Conservation (phyloP, 2,113 vertebrate genomes). For the Talpa occidentalis region DNA sequence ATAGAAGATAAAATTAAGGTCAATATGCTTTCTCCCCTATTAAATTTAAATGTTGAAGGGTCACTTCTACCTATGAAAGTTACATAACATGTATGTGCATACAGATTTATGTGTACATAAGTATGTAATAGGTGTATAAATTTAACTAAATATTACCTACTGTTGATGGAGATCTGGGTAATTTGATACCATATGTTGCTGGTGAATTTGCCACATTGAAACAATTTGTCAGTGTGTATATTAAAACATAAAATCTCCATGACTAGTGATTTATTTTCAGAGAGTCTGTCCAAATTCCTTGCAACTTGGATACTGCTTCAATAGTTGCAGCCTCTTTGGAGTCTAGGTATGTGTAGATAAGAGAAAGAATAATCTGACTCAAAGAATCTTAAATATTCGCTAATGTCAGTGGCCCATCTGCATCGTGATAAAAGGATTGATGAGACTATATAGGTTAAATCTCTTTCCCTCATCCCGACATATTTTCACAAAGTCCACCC, state of each 20-base stretch:
- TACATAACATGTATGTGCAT: neutral
- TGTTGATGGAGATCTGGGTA: neutral
- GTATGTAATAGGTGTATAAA: neutral
- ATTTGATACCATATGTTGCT: neutral
- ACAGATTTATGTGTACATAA: neutral
- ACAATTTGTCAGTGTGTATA: neutral
- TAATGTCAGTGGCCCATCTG: slow-evolving; percentile 25
- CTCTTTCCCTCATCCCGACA: neutral
- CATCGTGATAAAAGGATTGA: slow-evolving; percentile 38
- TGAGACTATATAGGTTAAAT: neutral
- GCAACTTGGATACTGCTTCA: neutral
- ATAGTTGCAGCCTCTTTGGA: neutral
- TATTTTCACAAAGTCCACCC: neutral
- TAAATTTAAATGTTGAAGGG: slow-evolving; percentile 20
- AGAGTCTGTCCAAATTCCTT: slow-evolving; percentile 7
- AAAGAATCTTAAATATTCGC: slow-evolving; percentile 33
- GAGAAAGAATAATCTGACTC: neutral
- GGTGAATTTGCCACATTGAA: slow-evolving; percentile 36
- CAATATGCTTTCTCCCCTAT: slow-evolving; percentile 21
- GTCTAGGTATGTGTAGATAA: neutral
- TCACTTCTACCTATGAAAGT: neutral
- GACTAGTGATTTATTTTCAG: slow-evolving; percentile 20
- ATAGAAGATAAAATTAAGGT: neutral
- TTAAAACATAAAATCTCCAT: slow-evolving; percentile 29
- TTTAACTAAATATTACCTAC: slow-evolving; percentile 4